A percentile compares a stretch with the other conserved stretches of the same genome.
phyloP scores from a whole-genome alignment of 2,113 vertebrate species.

The Merops nubicus region DNA sequence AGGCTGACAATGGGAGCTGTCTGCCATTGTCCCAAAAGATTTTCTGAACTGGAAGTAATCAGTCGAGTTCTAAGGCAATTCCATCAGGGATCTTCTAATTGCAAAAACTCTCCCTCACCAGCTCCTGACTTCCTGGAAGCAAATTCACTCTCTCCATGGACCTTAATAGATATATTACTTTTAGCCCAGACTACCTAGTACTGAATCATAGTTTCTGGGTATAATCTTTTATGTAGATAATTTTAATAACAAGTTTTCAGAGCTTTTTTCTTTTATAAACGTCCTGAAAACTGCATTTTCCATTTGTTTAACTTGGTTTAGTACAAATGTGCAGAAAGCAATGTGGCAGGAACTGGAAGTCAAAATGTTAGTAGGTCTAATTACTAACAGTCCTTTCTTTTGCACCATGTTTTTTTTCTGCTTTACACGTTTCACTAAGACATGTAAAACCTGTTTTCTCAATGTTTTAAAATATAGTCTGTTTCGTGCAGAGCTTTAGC shows the following conservation, averaged over 20 bases:
- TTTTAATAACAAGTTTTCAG: not conserved
- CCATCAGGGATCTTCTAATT: slow-evolving; percentile 72
- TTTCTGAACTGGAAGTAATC: slow-evolving; percentile 86
- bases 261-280: not conserved
- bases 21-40: slow-evolving; percentile 80
- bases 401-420: not conserved
- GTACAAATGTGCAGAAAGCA: not conserved
- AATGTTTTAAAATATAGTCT: not conserved
- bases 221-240: not conserved
- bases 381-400: not conserved
- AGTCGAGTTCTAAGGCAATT: slow-evolving; percentile 68
- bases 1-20: slow-evolving; percentile 79
- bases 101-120: not conserved
- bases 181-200: not conserved
- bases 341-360: not conserved
- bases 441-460: not conserved
- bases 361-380: not conserved
- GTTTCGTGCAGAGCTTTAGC: not conserved
- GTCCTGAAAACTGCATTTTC: not conserved
- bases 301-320: not conserved
- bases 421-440: not conserved
- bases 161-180: not conserved
- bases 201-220: not conserved
- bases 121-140: slow-evolving; percentile 17
- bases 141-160: slow-evolving; percentile 23